These are phyloP conservation scores for Diorhabda sublineata DNA, from an alignment of 1,140 invertebrate species.

Conservation along the genomic window DNA sequence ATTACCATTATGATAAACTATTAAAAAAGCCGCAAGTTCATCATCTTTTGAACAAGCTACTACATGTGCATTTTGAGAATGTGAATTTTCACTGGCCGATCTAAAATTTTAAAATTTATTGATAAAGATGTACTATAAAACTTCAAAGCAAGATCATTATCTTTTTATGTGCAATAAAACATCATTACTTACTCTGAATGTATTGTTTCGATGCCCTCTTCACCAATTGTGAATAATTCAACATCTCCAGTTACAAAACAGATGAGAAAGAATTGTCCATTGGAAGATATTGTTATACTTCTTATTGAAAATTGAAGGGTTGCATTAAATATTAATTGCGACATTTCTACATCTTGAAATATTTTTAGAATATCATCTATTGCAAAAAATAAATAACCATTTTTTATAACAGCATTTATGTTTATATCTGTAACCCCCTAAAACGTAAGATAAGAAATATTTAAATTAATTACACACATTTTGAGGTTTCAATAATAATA, in stretches of 20 bases:
- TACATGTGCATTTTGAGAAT: too few relatives aligned
- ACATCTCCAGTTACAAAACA: conserved; percentile 26
- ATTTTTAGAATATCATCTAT: conserved; percentile 22
- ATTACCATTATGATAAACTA: conserved; percentile 5
- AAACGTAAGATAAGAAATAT: conserved; percentile 4
- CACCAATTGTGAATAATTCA: conserved; percentile 10
- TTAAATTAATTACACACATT: too few relatives aligned
- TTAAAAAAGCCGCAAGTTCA: not conserved
- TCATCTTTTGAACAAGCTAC: too few relatives aligned
- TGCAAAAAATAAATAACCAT: conserved; percentile 21
- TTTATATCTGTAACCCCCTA: conserved; percentile 10
- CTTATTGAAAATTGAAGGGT: conserved; percentile 22
- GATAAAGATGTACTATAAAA: too few relatives aligned
- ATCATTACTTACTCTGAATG: not conserved
- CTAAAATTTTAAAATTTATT: too few relatives aligned
- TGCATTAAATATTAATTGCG: conserved; percentile 21
- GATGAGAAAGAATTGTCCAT: conserved; percentile 21
- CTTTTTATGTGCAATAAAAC: not conserved
- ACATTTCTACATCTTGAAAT: conserved; percentile 26
- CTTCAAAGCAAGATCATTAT: too few relatives aligned
- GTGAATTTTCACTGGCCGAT: too few relatives aligned
- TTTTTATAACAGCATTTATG: conserved; percentile 19
- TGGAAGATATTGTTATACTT: conserved; percentile 16
- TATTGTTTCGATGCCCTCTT: not conserved
- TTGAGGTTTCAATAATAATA: too few relatives aligned